These are phyloP conservation scores for Riptortus pedestris DNA, from an alignment of 1,140 invertebrate genomes.

Conservation along the genomic window DNA sequence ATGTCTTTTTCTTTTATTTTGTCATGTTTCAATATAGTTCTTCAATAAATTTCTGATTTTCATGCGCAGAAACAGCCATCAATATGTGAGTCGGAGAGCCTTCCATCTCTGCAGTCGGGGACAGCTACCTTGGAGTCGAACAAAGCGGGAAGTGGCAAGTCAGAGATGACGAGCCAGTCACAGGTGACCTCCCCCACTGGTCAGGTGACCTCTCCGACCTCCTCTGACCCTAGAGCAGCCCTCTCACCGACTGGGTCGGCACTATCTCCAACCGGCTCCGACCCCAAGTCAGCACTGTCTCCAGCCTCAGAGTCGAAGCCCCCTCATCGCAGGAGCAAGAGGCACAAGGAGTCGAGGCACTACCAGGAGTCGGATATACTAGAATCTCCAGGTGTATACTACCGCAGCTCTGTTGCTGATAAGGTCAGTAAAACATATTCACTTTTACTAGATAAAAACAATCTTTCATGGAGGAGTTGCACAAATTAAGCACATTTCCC, in stretches of 20 bases:
- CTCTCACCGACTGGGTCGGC: conserved; percentile 35
- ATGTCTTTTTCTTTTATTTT: not conserved
- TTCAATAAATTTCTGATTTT: too few relatives aligned
- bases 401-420: conserved; percentile 73
- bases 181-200: not conserved
- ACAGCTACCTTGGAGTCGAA: conserved; percentile 27
- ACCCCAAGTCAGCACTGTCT: conserved; percentile 30
- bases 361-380: conserved; percentile 74
- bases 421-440: conserved; percentile 43
- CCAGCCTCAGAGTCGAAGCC: conserved; percentile 36
- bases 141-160: conserved; percentile 17
- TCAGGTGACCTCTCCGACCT: conserved; percentile 19
- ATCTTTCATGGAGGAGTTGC: too few relatives aligned
- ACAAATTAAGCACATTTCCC: too few relatives aligned
- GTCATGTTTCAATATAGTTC: too few relatives aligned
- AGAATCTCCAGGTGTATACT: conserved; percentile 70
- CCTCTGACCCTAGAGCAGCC: conserved; percentile 33
- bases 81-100: conserved; percentile 27
- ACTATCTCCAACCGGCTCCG: conserved; percentile 34
- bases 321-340: conserved; percentile 35
- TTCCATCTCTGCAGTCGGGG: conserved; percentile 26
- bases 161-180: not conserved
- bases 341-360: conserved; percentile 44
- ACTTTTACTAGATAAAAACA: not conserved
- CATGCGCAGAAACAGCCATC: conserved; percentile 10